Evolutionary conservation across 1,140 invertebrate species (phyloP).

Genomic region (Atopsyche davidsoni): DNA sequence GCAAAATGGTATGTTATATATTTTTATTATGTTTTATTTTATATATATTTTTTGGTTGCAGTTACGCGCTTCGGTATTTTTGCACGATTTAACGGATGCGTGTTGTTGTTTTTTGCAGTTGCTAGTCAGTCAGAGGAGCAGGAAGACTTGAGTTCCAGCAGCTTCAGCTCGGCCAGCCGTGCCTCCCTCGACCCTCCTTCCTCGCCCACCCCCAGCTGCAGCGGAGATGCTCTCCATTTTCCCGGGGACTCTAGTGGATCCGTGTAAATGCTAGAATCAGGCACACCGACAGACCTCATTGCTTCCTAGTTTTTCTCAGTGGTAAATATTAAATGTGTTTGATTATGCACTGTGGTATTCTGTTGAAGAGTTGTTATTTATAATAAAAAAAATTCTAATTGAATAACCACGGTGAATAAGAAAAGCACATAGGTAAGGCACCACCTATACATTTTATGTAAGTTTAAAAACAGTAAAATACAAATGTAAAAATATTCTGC

Average conservation of each 20-base stretch:
- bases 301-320: too few species aligned
- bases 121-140: constrained; percentile 53
- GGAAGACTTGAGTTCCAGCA: constrained; percentile 73
- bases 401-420: constrained; percentile 9
- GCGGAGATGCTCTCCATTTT: constrained; percentile 69
- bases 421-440: too few species aligned
- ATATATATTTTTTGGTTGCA: too few species aligned
- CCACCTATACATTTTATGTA: too few species aligned
- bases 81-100: too few species aligned
- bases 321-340: constrained; percentile 7
- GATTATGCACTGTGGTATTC: not conserved
- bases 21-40: too few species aligned
- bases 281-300: not conserved
- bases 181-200: constrained; percentile 72
- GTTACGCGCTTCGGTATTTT: too few species aligned
- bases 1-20: too few species aligned
- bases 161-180: constrained; percentile 72
- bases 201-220: constrained; percentile 56
- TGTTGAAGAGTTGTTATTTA: not conserved
- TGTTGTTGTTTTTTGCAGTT: too few species aligned
- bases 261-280: constrained; percentile 39
- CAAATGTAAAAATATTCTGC: too few species aligned
- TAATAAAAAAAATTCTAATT: constrained; percentile 11
- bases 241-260: constrained; percentile 66
- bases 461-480: too few species aligned